Evolutionary conservation across 2,888 invertebrate species (phyloP), one percentile per base, ranked within the genome.

Genomic region (Prosapia bicincta): DNA sequence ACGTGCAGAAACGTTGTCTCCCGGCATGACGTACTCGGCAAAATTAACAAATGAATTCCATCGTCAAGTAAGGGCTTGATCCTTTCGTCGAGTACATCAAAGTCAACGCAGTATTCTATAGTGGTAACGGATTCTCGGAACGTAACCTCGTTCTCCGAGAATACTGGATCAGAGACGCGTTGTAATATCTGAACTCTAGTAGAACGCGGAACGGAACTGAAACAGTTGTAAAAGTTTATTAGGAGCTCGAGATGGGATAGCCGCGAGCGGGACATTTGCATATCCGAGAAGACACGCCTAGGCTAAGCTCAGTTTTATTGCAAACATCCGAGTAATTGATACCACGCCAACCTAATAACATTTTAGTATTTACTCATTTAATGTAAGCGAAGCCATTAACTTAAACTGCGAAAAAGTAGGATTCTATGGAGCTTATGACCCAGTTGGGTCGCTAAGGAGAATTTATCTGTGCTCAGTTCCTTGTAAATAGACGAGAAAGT

Each of bases 161-260:
- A n/a, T 20, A 54, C 54, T 54, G 20, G 54, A 54, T 54, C 54
- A 54, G 54, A 54, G 20, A 54, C 54, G 54, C 54, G 20, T 20
- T 54, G 15, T 38, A 38, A 20, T 20, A 20, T 54, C 54, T 54
- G 20, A 54, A 54, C 54, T 54, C 20, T 54, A 15, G 38, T 54
- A 54, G 54, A 54, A 54, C 54, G 54, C 54, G 54, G 54, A 54
- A 54, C 54, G 54, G 54, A 54, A 54, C 54, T 54, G 54, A 54
- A 54, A 54, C 54, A 54, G 20, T 54, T 54, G 54, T 54, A 54
- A 54, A 54, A 54, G 20, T 54, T 54, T 54, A 54, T 54, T 20
- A 20, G 20, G 54, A 10, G n/a, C 54, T 2, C 54, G 20, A 20
- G 54, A 54, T 54, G 54, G 54, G 9, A 54, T 54, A 54, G 54